A percentile compares a stretch with the other conserved stretches of the same genome.
phyloP scores from a whole-genome alignment of 2,113 vertebrate species.

The Thomomys bottae region DNA sequence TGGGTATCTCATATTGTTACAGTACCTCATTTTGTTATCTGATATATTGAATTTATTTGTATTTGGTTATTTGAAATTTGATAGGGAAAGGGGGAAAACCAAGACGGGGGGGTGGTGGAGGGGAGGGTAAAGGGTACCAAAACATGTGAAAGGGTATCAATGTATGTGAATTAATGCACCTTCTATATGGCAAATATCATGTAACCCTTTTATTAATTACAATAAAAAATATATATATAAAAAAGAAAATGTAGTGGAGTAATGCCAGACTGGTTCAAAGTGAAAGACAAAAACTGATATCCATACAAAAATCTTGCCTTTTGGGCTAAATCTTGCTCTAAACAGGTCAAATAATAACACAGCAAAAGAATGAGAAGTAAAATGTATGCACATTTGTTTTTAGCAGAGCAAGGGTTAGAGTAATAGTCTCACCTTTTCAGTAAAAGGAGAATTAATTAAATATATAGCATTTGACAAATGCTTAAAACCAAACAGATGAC shows the following conservation, averaged over 20 bases:
- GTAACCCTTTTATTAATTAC: too few relatives aligned
- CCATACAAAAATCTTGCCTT: conserved; percentile 30
- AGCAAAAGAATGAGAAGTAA: conserved; percentile 17
- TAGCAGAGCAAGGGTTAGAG: neutral
- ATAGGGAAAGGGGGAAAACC: too few relatives aligned
- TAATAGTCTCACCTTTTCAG: conserved; percentile 39
- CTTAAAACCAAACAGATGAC: conserved; percentile 35
- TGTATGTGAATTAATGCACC: too few relatives aligned
- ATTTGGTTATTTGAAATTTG: too few relatives aligned
- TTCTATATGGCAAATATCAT: too few relatives aligned
- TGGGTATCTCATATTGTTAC: too few relatives aligned
- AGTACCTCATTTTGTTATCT: too few relatives aligned
- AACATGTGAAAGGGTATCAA: too few relatives aligned
- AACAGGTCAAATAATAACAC: conserved; percentile 42
- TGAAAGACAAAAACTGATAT: neutral
- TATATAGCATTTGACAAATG: conserved; percentile 56
- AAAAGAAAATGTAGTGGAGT: conserved; percentile 19
- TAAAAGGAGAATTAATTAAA: conserved; percentile 26
- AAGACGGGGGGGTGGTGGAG: too few relatives aligned
- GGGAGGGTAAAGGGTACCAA: too few relatives aligned
- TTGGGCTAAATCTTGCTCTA: conserved; percentile 41
- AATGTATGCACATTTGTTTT: neutral
- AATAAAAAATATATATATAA: too few relatives aligned
- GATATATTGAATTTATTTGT: too few relatives aligned
- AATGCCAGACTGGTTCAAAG: neutral